phyloP scores from a whole-genome alignment of 2,888 invertebrate genomes.

The Macrophya alboannulata region DNA sequence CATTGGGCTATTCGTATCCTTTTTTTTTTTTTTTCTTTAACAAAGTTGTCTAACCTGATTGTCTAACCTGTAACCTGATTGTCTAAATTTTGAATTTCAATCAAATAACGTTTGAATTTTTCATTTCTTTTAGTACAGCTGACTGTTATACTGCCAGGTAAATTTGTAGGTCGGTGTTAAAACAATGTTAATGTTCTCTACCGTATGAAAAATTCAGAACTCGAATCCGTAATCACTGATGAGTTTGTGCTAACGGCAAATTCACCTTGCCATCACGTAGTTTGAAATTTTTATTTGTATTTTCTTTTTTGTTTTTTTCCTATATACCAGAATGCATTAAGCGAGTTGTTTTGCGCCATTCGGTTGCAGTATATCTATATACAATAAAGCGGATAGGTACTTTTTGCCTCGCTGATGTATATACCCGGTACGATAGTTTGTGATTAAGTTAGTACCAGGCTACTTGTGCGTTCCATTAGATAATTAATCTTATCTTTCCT shows the following conservation, averaged over 20 bases:
- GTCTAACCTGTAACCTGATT: too few species aligned
- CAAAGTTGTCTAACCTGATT: too few species aligned
- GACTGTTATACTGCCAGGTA: not conserved
- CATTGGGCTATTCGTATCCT: not conserved
- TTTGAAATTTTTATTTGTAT: not conserved
- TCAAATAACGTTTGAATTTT: not conserved
- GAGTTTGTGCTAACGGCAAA: slow-evolving; percentile 37
- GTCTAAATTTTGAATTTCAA: not conserved
- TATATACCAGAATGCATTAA: slow-evolving; percentile 31
- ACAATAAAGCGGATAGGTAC: not conserved
- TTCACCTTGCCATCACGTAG: slow-evolving; percentile 20
- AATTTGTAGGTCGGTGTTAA: not conserved
- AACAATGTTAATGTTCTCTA: not conserved
- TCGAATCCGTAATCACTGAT: slow-evolving; percentile 19
- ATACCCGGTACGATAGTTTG: slow-evolving; percentile 13
- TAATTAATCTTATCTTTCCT: slow-evolving; percentile 40
- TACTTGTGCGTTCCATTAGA: slow-evolving; percentile 35
- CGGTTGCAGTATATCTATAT: not conserved
- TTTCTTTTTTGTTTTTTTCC: too few species aligned
- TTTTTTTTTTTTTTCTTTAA: not conserved
- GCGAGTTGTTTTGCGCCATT: slow-evolving; percentile 37
- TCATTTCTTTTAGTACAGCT: not conserved
- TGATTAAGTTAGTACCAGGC: slow-evolving; percentile 27
- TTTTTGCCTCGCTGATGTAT: slow-evolving; percentile 34
- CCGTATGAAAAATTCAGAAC: slow-evolving; percentile 16